Percentiles rank a stretch among this genome's conserved stretches.
These are phyloP conservation scores for Montipora sp. DNA, from an alignment of 64 coral and sea anemone genomes.

Conservation along the genomic window DNA sequence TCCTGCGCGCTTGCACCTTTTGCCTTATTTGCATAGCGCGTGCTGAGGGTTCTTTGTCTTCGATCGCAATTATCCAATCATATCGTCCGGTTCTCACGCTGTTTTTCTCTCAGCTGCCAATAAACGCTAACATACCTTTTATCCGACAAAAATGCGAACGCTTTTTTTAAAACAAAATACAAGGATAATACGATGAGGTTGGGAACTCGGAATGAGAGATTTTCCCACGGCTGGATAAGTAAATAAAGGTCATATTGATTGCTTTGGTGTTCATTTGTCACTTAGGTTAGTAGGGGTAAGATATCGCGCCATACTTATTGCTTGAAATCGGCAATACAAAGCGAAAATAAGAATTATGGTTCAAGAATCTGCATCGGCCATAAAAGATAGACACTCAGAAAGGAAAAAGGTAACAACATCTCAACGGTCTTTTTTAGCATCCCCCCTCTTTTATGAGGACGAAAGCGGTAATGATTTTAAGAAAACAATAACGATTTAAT, in stretches of 20 bases:
- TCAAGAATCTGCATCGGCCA: slow-evolving; percentile 21
- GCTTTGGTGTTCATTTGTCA: slow-evolving; percentile 25
- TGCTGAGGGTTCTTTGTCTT: slow-evolving; percentile 36
- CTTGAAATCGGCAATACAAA: neutral
- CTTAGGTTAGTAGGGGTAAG: neutral
- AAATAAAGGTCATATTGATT: slow-evolving; percentile 15
- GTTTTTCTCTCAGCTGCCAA: slow-evolving; percentile 43
- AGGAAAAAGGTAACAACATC: slow-evolving; percentile 5
- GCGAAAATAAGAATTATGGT: slow-evolving; percentile 2
- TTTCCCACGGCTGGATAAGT: slow-evolving; percentile 55
- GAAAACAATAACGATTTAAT: too few species aligned
- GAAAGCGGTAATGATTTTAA: too few species aligned
- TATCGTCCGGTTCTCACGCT: slow-evolving; percentile 40
- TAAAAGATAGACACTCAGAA: slow-evolving; percentile 29
- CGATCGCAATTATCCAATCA: neutral
- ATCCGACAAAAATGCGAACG: slow-evolving; percentile 41
- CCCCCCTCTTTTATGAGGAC: too few species aligned
- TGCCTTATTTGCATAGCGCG: slow-evolving; percentile 6
- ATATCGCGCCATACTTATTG: neutral
- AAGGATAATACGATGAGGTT: slow-evolving; percentile 43
- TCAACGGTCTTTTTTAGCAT: neutral
- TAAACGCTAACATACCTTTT: slow-evolving; percentile 42
- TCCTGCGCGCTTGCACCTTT: slow-evolving; percentile 4
- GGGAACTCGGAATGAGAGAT: slow-evolving; percentile 37
- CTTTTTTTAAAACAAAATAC: slow-evolving; percentile 41